These are phyloP conservation scores for Spea hammondii DNA, from an alignment of 2,797 vertebrate species.

Conservation along the genomic window DNA sequence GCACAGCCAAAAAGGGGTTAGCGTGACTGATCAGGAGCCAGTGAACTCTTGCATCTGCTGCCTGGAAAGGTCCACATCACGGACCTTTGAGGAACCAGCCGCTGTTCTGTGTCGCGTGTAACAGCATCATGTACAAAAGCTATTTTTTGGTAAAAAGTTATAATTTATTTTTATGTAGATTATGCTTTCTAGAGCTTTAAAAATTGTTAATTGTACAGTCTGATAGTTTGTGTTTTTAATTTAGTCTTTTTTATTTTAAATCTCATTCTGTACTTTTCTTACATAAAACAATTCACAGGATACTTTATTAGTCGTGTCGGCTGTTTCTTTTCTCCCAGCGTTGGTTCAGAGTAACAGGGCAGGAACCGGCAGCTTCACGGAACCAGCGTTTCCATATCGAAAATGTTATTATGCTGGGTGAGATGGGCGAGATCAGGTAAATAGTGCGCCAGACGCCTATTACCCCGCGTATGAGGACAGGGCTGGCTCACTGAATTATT, in stretches of 20 bases:
- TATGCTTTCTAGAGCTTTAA: constrained; percentile 52
- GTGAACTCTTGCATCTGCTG: not conserved
- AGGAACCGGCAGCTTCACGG: too few species aligned
- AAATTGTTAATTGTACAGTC: constrained; percentile 52
- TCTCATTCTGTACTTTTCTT: constrained; percentile 40
- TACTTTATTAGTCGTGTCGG: too few species aligned
- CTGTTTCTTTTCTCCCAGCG: too few species aligned
- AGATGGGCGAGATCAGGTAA: too few species aligned
- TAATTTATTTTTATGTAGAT: constrained; percentile 47
- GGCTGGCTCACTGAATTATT: too few species aligned
- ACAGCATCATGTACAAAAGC: constrained; percentile 8
- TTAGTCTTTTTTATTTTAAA: constrained; percentile 33
- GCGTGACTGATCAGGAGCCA: too few species aligned
- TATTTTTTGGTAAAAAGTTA: constrained; percentile 46
- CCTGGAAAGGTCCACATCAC: not conserved
- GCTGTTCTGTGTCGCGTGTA: constrained; percentile 20
- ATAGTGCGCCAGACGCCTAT: too few species aligned
- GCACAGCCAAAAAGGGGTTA: too few species aligned
- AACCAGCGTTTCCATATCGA: too few species aligned
- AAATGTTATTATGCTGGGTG: too few species aligned
- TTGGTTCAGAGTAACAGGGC: too few species aligned
- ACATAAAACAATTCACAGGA: constrained; percentile 32
- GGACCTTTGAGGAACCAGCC: not conserved
- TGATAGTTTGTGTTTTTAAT: constrained; percentile 32
- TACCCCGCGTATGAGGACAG: too few species aligned